Evolutionary conservation across 1,140 invertebrate genomes (phyloP).

Genomic region (Magallana ariakensis): DNA sequence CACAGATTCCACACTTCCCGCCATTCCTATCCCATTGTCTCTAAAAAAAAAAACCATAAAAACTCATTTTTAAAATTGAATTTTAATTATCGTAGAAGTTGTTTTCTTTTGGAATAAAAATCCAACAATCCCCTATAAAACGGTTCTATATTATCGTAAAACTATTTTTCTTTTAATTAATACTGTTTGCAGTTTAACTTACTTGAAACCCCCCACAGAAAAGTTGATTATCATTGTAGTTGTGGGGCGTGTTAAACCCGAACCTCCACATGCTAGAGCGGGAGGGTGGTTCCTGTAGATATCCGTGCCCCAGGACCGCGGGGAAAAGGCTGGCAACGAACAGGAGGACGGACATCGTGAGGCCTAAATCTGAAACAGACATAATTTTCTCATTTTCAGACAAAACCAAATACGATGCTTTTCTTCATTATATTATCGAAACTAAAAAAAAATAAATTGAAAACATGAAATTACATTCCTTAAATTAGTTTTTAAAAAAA

Average conservation of each 20-base stretch:
- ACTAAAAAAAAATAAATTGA: too few relatives aligned
- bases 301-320: constrained; percentile 85
- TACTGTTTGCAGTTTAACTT: constrained; percentile 36
- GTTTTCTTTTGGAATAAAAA: neutral
- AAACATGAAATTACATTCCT: too few relatives aligned
- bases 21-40: constrained; percentile 73
- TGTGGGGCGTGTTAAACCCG: constrained; percentile 92
- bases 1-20: constrained; percentile 80
- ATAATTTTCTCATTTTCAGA: neutral
- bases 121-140: neutral
- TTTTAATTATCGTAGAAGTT: neutral
- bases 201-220: constrained; percentile 88
- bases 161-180: neutral
- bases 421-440: too few relatives aligned
- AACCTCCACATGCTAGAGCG: constrained; percentile 96
- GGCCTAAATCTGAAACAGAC: neutral
- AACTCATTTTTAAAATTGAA: neutral
- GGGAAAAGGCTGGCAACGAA: neutral
- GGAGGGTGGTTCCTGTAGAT: constrained; percentile 92
- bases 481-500: too few relatives aligned
- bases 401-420: too few relatives aligned
- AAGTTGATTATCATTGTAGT: constrained; percentile 94
- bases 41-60: constrained; percentile 56
- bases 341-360: neutral
- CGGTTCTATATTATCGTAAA: neutral